These are phyloP conservation scores for Natator depressus DNA, from an alignment of 2,113 vertebrate species.

Conservation along the genomic window DNA sequence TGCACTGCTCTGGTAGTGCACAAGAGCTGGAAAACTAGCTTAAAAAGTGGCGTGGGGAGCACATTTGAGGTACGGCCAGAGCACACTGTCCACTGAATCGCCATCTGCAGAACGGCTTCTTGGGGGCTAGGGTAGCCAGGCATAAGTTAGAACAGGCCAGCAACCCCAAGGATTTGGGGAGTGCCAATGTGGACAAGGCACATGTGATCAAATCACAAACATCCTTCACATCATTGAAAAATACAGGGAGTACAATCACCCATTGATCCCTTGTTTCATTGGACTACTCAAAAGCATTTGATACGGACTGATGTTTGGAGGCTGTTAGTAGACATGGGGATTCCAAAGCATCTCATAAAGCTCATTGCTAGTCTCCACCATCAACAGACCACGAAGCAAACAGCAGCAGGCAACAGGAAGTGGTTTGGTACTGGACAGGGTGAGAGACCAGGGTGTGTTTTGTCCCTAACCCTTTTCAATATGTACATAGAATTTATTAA, in stretches of 20 bases:
- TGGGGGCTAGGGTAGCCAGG: not conserved
- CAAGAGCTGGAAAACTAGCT: not conserved
- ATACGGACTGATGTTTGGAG: not conserved
- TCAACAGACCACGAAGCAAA: no score
- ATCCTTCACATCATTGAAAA: no score
- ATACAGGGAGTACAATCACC: no score
- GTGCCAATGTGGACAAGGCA: not conserved
- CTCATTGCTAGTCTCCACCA: not conserved
- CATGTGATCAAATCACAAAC: no score
- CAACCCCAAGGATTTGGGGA: not conserved
- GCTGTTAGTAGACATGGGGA: not conserved
- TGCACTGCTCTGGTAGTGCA: not conserved
- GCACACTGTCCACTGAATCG: not conserved
- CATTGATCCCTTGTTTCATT: no score
- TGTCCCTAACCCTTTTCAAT: not conserved
- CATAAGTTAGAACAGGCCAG: not conserved
- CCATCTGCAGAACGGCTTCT: not conserved
- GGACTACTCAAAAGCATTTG: no score
- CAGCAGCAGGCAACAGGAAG: not conserved
- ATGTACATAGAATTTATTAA: not conserved
- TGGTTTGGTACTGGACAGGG: not conserved
- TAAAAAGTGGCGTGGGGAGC: not conserved
- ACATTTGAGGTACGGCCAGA: no score
- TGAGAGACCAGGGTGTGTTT: not conserved
- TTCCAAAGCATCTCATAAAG: not conserved